Base-by-base conservation (phyloP, 2,888 invertebrate species). In the Drosophila mimetica region DNA sequence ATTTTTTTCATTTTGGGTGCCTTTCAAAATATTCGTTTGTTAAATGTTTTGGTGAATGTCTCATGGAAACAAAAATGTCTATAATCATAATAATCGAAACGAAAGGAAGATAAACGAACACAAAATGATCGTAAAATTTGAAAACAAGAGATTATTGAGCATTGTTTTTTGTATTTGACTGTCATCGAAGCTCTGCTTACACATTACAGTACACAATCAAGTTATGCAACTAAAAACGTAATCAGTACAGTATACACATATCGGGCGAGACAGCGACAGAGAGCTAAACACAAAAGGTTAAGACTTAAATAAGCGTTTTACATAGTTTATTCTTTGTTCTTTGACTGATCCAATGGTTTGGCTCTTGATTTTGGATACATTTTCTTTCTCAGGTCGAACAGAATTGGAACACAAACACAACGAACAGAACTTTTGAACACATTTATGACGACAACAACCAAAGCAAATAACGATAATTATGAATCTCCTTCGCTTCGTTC, bases 161-260 rank as follows among this genome's bases (percentile, higher is more conserved):
- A 72, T 76, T 82, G 78, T 71, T 63, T 71, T 72, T 71, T 66
- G 73, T 73, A 74, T 75, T 77, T 78, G 77, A 73, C 74, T 88
- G 81, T 81, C 79, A 90, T 89, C 89, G 90, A 90, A 90, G 89
- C 90, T 89, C 89, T 88, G 85, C 86, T 83, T 78, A 83, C 86
- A 89, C 88, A 89, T 89, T 89, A 86, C 89, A 90, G 90, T 88
- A 85, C 79, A 81, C 77, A 78, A 76, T 78, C 66, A 81, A 79
- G 34, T 47, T 42, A 66, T 53, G 79, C 81, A 79, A 81, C 74
- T 71, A 28, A 80, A 78, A 82, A 66, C 53, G 51, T 58, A 61
- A 53, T 58, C 59, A 64, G 59, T 63, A 61, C 66, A 66, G 58
- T 61, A 72, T 74, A 77, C 69, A 70, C 41, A 60, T 52, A 63